These are phyloP conservation scores for Drosophila subsilvestris DNA, from an alignment of 2,888 invertebrate species.

Conservation along the genomic window DNA sequence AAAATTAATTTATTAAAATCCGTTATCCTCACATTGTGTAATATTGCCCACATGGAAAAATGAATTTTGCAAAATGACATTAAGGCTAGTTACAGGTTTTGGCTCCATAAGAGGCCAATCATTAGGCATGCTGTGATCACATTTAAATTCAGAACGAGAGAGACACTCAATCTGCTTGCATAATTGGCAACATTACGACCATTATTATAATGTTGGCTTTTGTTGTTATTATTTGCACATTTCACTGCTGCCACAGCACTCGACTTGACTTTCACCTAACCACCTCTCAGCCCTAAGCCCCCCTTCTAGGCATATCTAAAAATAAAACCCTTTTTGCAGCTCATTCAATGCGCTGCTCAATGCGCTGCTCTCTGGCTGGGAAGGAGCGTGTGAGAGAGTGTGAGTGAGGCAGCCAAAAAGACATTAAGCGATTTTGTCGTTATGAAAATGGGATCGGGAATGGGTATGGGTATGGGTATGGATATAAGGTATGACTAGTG, in stretches of 20 bases:
- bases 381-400: background rate
- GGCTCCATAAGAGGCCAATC: background rate
- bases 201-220: constrained; percentile 25
- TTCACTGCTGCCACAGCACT: constrained; percentile 49
- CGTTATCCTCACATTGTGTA: too few relatives aligned
- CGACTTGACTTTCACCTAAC: constrained; percentile 8
- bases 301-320: constrained; percentile 17
- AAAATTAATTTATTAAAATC: background rate
- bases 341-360: constrained; percentile 31
- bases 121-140: background rate
- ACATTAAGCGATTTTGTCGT: constrained; percentile 75
- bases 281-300: background rate
- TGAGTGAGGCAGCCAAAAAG: constrained; percentile 41
- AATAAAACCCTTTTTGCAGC: constrained; percentile 46
- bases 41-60: too few relatives aligned
- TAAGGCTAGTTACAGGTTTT: too few relatives aligned
- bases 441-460: constrained; percentile 40
- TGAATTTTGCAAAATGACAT: too few relatives aligned
- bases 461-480: background rate
- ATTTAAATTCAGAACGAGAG: constrained; percentile 4
- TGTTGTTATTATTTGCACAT: constrained; percentile 80
- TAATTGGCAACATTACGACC: constrained; percentile 27
- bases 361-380: background rate
- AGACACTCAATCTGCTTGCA: constrained; percentile 39
- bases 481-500: background rate